These are phyloP conservation scores for Cuniculus paca DNA, from an alignment of 2,797 vertebrate genomes.

Conservation along the genomic window DNA sequence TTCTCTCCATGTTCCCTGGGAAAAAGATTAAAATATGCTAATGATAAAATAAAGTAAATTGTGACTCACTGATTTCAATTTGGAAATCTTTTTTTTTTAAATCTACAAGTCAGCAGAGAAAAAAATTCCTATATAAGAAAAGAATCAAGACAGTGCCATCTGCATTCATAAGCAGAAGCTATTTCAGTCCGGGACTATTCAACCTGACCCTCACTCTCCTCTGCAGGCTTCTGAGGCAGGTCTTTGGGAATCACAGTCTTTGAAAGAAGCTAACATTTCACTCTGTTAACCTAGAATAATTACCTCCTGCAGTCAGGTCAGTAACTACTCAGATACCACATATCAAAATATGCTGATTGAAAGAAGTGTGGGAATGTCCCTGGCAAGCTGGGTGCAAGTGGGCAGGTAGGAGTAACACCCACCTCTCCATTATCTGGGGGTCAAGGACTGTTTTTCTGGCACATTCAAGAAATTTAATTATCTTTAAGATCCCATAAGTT, in stretches of 20 bases:
- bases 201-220: neutral
- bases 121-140: neutral
- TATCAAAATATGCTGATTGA: neutral
- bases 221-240: rapidly evolving
- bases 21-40: conserved; percentile 25
- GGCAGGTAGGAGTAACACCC: no score
- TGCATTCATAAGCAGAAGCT: neutral
- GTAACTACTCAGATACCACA: neutral
- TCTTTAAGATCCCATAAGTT: neutral
- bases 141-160: neutral
- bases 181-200: neutral
- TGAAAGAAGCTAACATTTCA: neutral
- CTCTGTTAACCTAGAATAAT: neutral
- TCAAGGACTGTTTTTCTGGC: no score
- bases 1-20: neutral
- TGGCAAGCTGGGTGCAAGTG: no score
- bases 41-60: neutral
- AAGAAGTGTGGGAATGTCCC: no score
- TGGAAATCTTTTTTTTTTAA: neutral
- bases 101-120: neutral
- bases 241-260: neutral
- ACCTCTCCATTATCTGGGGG: no score
- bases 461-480: neutral
- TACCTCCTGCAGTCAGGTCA: neutral
- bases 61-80: neutral